phyloP scores from a whole-genome alignment of 2,113 vertebrate genomes.

The Dipodomys spectabilis region DNA sequence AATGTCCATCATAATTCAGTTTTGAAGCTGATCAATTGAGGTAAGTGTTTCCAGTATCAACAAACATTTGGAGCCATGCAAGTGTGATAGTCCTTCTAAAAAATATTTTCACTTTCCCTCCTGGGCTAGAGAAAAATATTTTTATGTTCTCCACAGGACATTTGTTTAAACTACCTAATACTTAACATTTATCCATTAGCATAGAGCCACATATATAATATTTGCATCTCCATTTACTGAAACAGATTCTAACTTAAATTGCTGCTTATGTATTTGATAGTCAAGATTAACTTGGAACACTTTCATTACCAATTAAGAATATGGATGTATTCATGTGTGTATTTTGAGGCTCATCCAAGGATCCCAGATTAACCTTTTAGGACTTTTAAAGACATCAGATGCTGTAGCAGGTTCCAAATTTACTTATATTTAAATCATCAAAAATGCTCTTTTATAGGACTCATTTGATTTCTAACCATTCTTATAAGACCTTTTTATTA shows the following conservation, averaged over 20 bases:
- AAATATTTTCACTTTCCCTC: not conserved
- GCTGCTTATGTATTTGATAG: not conserved
- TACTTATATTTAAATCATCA: conserved; percentile 82
- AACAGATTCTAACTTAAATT: conserved; percentile 35
- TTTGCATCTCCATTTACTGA: not conserved
- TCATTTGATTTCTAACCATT: conserved; percentile 77
- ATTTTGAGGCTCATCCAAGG: not conserved
- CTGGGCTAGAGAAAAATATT: not conserved
- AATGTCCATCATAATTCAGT: conserved; percentile 54
- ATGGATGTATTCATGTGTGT: not conserved
- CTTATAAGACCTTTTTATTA: conserved; percentile 76
- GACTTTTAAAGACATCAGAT: conserved; percentile 71
- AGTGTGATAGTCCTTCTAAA: not conserved
- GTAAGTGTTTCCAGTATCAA: conserved; percentile 22
- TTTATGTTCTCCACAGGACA: not conserved
- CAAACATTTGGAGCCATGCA: not conserved
- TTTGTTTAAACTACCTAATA: not conserved
- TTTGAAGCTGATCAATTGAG: conserved; percentile 32
- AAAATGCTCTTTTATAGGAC: conserved; percentile 82
- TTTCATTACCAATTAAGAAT: not conserved
- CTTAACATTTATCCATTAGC: conserved; percentile 19
- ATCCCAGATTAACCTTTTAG: conserved; percentile 44
- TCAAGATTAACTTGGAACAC: not conserved
- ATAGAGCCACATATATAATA: not conserved
- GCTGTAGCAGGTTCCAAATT: conserved; percentile 77